Evolutionary conservation across 2,113 vertebrate species (phyloP).

Genomic region (Bucco capensis): DNA sequence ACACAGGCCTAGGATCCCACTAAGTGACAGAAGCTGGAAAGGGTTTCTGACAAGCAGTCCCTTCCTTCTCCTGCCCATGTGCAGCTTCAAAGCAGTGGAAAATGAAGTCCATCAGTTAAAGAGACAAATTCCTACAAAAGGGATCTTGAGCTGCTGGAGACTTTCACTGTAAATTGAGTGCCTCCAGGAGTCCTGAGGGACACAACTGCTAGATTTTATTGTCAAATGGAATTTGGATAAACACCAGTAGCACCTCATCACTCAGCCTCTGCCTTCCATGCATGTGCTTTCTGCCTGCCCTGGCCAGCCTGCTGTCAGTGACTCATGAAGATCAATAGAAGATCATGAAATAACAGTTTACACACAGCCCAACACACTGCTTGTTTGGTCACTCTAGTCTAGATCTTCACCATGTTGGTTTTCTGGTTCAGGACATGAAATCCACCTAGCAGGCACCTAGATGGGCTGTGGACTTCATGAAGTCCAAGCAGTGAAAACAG

Average conservation of each 20-base stretch:
- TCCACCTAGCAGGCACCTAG: background rate
- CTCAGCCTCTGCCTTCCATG: background rate
- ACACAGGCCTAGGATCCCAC: background rate
- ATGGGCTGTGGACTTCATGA: background rate
- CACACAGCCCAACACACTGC: background rate
- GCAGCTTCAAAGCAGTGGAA: background rate
- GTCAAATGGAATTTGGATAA: background rate
- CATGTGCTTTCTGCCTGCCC: background rate
- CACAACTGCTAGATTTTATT: background rate
- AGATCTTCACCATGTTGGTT: background rate
- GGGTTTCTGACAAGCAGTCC: background rate
- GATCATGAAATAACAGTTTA: background rate
- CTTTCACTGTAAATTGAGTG: background rate
- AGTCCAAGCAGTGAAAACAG: background rate
- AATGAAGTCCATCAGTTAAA: background rate
- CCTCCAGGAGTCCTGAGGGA: background rate
- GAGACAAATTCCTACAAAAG: background rate
- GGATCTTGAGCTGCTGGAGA: background rate
- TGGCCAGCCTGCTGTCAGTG: background rate
- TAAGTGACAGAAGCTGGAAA: background rate
- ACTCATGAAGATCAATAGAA: background rate
- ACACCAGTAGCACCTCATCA: background rate
- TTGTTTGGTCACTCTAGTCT: background rate
- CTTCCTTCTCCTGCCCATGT: background rate
- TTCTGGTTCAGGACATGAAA: background rate